Base-by-base conservation (phyloP, 2,113 vertebrate genomes). In the Leptocoma aspasia region DNA sequence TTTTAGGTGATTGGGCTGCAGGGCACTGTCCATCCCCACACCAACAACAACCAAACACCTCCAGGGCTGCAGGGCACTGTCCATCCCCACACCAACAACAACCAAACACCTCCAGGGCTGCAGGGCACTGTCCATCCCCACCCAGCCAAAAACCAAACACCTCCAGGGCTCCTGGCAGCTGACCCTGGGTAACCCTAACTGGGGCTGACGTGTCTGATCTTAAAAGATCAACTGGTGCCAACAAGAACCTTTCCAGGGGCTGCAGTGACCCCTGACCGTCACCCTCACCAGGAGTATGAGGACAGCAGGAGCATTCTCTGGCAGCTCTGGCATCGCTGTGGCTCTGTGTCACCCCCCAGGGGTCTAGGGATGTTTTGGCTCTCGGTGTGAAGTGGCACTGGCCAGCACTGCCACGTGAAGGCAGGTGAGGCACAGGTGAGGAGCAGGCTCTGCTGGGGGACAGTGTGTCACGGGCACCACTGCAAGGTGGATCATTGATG, bases 301-400 rank as follows among this genome's bases (percentile, higher is more conserved):
- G 82, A 12, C 15, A 50, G 8, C 9, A 1, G 20, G 24, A 77
- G 47, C 2, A 5, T 66, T 68, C 41, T 44, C 31, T 82, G 75
- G 10, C 2, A 63, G 42, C 21, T 13, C 35, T 69, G 8, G 0
- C 12, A 15, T 11, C 22, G 8, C 31, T 27, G 10, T 13, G 37
- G 21, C 9, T 66, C 33, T 65, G 39, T 61, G 64, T 39, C 26
- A 8, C 30, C 8, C 15, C n/a, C 31, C n/a, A 15, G 42, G 17
- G 1, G 2, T 52, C 27, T 27, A 18, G 41, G 37, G 60, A 4
- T 44, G 31, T 65, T 82, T 42, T 76, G 57, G 20, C 16, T 82
- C 16, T 28, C 13, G 3, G 4, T 50, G 49, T 26, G 47, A n/a
- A n/a, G n/a, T n/a, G n/a, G n/a, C n/a, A n/a, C n/a, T n/a, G n/a